Evolutionary conservation across 2,113 vertebrate genomes (phyloP).

Genomic region (Phalacrocorax carbo): DNA sequence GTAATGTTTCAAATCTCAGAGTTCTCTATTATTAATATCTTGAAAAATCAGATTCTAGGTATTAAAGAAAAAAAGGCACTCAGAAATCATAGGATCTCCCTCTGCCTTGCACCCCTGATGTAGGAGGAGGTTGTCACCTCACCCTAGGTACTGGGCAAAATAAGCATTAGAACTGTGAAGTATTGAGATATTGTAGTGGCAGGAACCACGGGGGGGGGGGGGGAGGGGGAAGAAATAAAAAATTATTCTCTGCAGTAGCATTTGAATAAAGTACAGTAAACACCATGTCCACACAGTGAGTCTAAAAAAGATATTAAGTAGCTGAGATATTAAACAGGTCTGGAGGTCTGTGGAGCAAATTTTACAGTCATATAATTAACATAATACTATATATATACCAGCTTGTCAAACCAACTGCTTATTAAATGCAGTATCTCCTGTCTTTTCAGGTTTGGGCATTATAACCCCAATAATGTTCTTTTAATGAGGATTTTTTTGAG

Average conservation of each 20-base stretch:
- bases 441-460: not conserved
- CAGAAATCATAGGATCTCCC: not conserved
- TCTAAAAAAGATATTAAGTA: not conserved
- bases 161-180: not conserved
- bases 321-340: not conserved
- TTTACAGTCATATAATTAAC: not conserved
- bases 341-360: not conserved
- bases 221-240: not conserved
- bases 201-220: not conserved
- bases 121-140: not conserved
- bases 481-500: not conserved
- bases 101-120: not conserved
- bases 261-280: not conserved
- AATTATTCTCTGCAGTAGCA: not conserved
- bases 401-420: not conserved
- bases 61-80: not conserved
- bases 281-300: not conserved
- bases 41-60: not conserved
- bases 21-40: not conserved
- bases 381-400: not conserved
- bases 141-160: not conserved
- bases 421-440: not conserved
- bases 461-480: not conserved
- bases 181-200: not conserved
- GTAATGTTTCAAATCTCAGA: not conserved